Evolutionary conservation across 2,113 vertebrate species (phyloP), one percentile per base, ranked within the genome.

Genomic region (Sula dactylatra): DNA sequence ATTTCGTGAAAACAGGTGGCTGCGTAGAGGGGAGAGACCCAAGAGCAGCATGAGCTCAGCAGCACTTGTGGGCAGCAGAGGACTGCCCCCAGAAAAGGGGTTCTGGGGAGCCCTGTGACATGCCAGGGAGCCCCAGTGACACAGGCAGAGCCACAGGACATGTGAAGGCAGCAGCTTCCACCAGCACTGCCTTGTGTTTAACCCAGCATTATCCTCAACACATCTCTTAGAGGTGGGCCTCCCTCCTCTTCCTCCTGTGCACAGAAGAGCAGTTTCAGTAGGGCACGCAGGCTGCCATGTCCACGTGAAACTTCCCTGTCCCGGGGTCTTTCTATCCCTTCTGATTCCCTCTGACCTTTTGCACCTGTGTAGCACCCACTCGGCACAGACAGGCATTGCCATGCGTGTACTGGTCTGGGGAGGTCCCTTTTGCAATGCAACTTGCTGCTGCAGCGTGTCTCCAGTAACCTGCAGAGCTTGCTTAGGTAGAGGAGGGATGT

Each of bases 321-420:
- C 6, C 2, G 2, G 29, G 29, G 21, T 22, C 16, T 45, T 76
- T 86, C 56, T 79, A 10, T 45, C 21, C 25, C 16, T 45, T 83
- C 36, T 0, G 0, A 61, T 71, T n/a, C 32, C 54, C 24, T 25
- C 13, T 6, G 26, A n/a, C 1, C 9, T 65, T 78, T 70, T 77
- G 73, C 44, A 18, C 34, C 25, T 36, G 16, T 12, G 3, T 16
- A 31, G 19, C 9, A 25, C 19, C 49, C 21, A 7, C 14, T 59
- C 0, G 0, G 21, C 7, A 1, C 3, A 20, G 42, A 49, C 59
- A 82, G 74, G 59, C 18, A 7, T 59, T 55, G 70, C 59, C 29
- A 31, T 45, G 40, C 24, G 31, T 1, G 1, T 26, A 6, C 36
- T 66, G 34, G 27, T 26, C 64, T 77, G 54, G 32, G 21, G 27